A percentile compares a stretch with the other conserved stretches of the same genome.
Conservation (phyloP, 2,888 invertebrate genomes). For the Lithophane semibrunnea region DNA sequence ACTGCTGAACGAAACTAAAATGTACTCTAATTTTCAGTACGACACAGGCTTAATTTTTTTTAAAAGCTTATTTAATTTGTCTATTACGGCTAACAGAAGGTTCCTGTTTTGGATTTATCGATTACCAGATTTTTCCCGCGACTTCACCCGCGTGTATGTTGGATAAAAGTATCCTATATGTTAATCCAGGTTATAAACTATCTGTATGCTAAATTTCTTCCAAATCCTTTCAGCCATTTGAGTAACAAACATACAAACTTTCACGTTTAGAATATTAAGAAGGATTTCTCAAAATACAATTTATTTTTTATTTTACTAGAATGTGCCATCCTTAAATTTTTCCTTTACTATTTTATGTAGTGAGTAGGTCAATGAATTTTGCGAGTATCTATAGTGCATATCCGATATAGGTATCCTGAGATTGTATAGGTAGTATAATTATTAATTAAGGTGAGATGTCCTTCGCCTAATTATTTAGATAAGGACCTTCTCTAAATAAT, state of each 20-base stretch:
- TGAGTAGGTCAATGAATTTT: not conserved
- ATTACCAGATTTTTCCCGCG: too few species aligned
- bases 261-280: too few species aligned
- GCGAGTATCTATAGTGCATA: not conserved
- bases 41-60: not conserved
- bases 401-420: not conserved
- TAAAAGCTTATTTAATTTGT: not conserved
- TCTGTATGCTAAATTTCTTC: too few species aligned
- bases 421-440: not conserved
- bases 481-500: not conserved
- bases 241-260: too few species aligned
- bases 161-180: too few species aligned
- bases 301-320: not conserved
- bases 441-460: not conserved
- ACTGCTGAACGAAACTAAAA: constrained; percentile 40
- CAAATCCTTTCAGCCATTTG: too few species aligned
- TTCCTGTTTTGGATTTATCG: not conserved
- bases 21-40: constrained; percentile 6
- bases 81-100: not conserved
- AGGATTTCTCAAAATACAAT: too few species aligned
- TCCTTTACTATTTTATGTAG: not conserved
- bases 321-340: constrained; percentile 6
- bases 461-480: not conserved
- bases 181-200: too few species aligned
- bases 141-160: too few species aligned